These are phyloP conservation scores for zebrafish (Danio rerio) DNA, from an alignment of 2,113 vertebrate genomes.

Conservation along the genomic window GRCz12tu NC_133185.1:24152501-24153000, in stretches of 20 bases:
- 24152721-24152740: no score
- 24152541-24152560: constrained; percentile 3
- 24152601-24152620: neutral
- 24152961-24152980: neutral
- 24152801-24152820: no score
- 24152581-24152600: constrained; percentile 1
- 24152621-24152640: neutral
- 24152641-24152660: constrained; percentile 5
- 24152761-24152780: no score
- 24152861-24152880: no score
- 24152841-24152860: no score
- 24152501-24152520: constrained; percentile 4
- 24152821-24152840: no score
- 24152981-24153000: constrained; percentile 10
- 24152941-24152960: neutral
- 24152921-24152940: no score
- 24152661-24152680: neutral
- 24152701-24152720: neutral
- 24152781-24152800: no score
- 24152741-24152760: no score
- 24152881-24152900: no score
- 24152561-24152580: constrained; percentile 27
- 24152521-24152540: constrained; percentile 7
- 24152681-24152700: neutral
- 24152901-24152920: neutral